phyloP scores from a whole-genome alignment of 2,888 invertebrate genomes.

The Sarcophaga variegata region DNA sequence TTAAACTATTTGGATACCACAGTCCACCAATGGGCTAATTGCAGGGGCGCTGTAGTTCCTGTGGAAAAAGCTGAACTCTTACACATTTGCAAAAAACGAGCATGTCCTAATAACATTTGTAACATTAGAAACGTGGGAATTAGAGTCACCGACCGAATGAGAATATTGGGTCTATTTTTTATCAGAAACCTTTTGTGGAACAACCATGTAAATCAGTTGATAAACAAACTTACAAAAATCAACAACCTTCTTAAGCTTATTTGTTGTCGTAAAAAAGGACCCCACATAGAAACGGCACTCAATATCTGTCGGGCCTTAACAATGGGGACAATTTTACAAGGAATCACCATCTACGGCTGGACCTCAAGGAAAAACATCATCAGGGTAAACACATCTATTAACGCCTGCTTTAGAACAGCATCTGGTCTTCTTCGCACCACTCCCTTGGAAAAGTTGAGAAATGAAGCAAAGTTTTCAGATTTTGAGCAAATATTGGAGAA shows the following conservation, averaged over 20 bases:
- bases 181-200: conserved; percentile 53
- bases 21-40: conserved; percentile 2
- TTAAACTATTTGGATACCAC: neutral
- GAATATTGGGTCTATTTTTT: neutral
- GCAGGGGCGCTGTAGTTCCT: conserved; percentile 11
- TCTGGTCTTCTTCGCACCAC: conserved; percentile 23
- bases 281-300: conserved; percentile 28
- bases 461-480: neutral
- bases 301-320: conserved; percentile 33
- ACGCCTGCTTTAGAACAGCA: conserved; percentile 69
- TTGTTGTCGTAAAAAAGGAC: too few species aligned
- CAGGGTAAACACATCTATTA: conserved; percentile 43
- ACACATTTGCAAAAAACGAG: conserved; percentile 6
- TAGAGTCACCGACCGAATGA: neutral
- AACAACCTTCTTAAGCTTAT: conserved; percentile 22
- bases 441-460: neutral
- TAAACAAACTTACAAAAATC: conserved; percentile 26
- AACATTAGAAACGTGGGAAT: neutral
- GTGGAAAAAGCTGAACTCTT: conserved; percentile 4
- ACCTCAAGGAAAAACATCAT: conserved; percentile 4
- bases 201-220: conserved; percentile 3
- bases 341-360: conserved; percentile 32
- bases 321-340: conserved; percentile 20
- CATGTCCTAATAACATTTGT: conserved; percentile 3
- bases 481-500: neutral